Evolutionary conservation across 2,888 invertebrate species (phyloP), one percentile per base, ranked within the genome.

Genomic region (Dicyrtomina minuta): DNA sequence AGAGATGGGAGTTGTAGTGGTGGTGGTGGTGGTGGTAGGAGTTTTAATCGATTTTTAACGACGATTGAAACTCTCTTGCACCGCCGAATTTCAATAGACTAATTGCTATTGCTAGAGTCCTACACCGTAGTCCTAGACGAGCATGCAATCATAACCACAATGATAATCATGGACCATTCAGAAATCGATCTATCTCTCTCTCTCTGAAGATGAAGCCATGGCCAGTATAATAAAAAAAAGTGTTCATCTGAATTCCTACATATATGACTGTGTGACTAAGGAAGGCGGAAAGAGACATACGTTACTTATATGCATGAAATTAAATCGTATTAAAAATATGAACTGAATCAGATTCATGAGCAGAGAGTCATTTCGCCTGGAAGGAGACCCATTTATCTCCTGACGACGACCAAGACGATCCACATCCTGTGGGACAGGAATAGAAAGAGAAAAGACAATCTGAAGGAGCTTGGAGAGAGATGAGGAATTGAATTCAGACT

Each of bases 21-120:
- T n/a, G n/a, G n/a, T n/a, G n/a, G n/a, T n/a, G n/a, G n/a, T 8
- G 26, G 58, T 26, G 27, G 56, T 62, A 39, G 58, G 27, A 65
- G 49, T 60, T 70, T 70, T 72, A 72, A 72, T 72, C 72, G 72
- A 72, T 72, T 72, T 72, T 72, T 72, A 72, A 72, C 72, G 72
- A 72, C 72, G 72, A 72, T 72, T 72, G 58, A 68, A 68, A 64
- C 58, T 64, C 72, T 72, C 69, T 66, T 66, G 72, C 70, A 58
- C 67, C 27, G 20, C 8, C 51, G 65, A 56, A 24, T 64, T 64
- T 72, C 64, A 70, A 72, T 72, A 65, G 67, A 46, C 69, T 70
- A 72, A 72, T 70, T 72, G 70, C 69, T 72, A 33, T 33, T 33
- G 33, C 33, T 5, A 3, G 3, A 33, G 3, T 33, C 33, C n/a